Evolutionary conservation across 1,140 invertebrate species (phyloP).

Genomic region (Vanessa tameamea): DNA sequence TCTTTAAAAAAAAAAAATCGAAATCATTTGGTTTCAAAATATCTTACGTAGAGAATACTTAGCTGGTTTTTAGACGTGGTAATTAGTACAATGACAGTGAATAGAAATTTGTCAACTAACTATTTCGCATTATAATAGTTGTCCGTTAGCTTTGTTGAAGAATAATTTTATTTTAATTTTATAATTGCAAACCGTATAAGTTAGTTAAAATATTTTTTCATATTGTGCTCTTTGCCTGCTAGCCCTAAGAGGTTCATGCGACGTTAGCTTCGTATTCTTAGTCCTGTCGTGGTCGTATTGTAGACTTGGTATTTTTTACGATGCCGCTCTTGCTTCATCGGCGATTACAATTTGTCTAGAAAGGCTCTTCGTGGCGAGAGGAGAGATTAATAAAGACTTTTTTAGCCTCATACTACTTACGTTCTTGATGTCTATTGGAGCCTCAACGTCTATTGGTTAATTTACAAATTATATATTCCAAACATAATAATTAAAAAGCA

Average conservation of each 20-base stretch:
- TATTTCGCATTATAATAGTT: background rate
- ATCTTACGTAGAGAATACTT: background rate
- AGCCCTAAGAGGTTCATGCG: background rate
- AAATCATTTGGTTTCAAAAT: background rate
- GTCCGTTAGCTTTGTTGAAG: no score
- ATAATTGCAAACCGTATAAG: no score
- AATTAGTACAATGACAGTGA: background rate
- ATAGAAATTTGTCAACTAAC: background rate
- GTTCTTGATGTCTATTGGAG: no score
- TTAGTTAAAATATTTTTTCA: no score
- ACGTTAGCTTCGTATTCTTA: background rate
- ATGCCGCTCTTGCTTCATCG: background rate
- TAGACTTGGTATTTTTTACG: conserved; percentile 2
- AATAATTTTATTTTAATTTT: no score
- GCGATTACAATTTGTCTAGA: conserved; percentile 3
- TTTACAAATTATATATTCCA: no score
- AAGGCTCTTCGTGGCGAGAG: background rate
- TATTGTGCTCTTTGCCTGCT: background rate
- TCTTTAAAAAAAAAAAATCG: background rate
- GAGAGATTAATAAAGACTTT: background rate
- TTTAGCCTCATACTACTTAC: background rate
- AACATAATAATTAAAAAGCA: no score
- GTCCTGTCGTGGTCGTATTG: conserved; percentile 4
- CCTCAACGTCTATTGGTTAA: no score
- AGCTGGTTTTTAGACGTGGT: no score